Evolutionary conservation across 2,113 vertebrate species (phyloP).

Genomic region (Andinoacara biseriatus): DNA sequence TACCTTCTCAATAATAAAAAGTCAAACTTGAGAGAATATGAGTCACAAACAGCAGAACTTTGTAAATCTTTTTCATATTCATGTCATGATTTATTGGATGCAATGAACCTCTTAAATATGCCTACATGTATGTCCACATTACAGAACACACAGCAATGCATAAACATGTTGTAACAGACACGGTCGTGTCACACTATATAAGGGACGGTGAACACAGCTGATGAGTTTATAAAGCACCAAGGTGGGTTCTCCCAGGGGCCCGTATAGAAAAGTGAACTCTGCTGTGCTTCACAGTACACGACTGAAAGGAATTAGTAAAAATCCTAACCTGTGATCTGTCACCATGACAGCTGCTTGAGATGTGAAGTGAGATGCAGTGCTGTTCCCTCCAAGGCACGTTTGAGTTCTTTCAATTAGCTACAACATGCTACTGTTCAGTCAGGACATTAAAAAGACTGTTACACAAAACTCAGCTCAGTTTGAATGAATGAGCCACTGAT

Average conservation of each 20-base stretch:
- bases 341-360: conserved; percentile 1
- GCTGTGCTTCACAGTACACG: conserved; percentile 52
- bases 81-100: conserved; percentile 34
- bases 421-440: conserved; percentile 32
- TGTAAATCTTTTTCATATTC: conserved; percentile 50
- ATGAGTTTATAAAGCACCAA: conserved; percentile 7
- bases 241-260: not conserved
- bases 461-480: conserved; percentile 26
- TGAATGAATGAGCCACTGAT: conserved; percentile 11
- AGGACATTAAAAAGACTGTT: not conserved
- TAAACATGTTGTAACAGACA: not conserved
- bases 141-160: conserved; percentile 53
- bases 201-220: conserved; percentile 7
- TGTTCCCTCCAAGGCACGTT: conserved; percentile 72
- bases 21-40: no score
- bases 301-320: conserved; percentile 24
- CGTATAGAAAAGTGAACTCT: conserved; percentile 23
- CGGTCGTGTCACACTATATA: not conserved
- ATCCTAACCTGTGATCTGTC: not conserved
- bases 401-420: conserved; percentile 32
- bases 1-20: no score
- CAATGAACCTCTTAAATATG: conserved; percentile 19
- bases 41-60: not conserved
- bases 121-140: conserved; percentile 33
- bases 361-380: not conserved